phyloP scores from a whole-genome alignment of 2,113 vertebrate species.

The Eptatretus burgeri region DNA sequence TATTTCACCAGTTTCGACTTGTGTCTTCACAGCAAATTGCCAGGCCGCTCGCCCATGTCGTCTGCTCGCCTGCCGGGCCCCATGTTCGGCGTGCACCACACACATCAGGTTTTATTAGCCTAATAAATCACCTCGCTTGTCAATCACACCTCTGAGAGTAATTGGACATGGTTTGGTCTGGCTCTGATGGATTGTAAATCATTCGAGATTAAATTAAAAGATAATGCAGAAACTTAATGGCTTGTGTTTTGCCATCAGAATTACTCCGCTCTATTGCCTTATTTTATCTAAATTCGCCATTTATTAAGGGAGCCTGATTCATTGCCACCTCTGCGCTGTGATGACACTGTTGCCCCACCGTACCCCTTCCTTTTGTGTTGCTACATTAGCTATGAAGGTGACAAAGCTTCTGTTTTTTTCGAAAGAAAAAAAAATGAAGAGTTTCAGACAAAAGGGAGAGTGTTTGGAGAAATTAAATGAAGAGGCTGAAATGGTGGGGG shows the following conservation, averaged over 20 bases:
- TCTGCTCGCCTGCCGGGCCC: not conserved
- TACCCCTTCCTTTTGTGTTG: no score
- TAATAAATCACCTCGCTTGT: conserved; percentile 99
- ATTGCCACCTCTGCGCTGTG: not conserved
- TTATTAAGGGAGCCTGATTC: conserved; percentile 6
- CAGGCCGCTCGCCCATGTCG: no score
- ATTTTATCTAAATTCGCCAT: conserved; percentile 6
- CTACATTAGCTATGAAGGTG: conserved; percentile 12
- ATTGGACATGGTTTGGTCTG: conserved; percentile 99
- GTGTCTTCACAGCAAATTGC: no score
- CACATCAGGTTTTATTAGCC: conserved; percentile 99
- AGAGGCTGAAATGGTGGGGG: no score
- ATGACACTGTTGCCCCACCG: no score
- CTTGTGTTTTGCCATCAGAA: conserved; percentile 99
- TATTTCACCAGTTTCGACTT: no score
- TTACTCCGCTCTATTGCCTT: conserved; percentile 91
- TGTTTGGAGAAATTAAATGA: conserved; percentile 18
- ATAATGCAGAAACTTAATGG: conserved; percentile 99
- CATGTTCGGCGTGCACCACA: conserved; percentile 36
- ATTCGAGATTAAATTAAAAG: conserved; percentile 99
- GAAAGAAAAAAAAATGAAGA: conserved; percentile 22
- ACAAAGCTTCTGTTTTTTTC: conserved; percentile 12
- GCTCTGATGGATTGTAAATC: conserved; percentile 99
- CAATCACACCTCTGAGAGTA: conserved; percentile 99
- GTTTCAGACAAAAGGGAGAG: conserved; percentile 29